These are phyloP conservation scores for Cephus sareptanus DNA, from an alignment of 2,888 invertebrate species.

Conservation along the genomic window DNA sequence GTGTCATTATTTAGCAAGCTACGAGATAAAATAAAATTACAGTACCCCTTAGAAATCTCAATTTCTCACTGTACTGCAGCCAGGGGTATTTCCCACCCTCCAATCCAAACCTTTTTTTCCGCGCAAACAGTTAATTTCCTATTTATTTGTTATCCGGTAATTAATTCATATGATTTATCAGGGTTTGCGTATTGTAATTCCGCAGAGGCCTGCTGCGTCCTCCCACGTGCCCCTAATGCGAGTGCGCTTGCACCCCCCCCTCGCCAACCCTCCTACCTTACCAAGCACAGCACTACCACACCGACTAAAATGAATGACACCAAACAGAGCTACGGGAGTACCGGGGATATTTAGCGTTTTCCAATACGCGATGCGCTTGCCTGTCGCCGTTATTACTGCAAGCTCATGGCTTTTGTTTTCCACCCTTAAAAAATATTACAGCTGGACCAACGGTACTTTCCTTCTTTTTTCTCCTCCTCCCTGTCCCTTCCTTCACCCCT, in stretches of 20 bases:
- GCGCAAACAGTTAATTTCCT: constrained; percentile 25
- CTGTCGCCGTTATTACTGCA: constrained; percentile 25
- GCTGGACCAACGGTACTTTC: not conserved
- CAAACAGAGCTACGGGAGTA: constrained; percentile 42
- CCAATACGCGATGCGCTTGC: constrained; percentile 44
- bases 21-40: not conserved
- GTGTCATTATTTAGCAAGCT: no score
- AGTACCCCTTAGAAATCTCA: not conserved
- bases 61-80: not conserved
- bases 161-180: constrained; percentile 31
- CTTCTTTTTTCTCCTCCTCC: not conserved
- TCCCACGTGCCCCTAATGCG: not conserved
- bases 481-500: not conserved
- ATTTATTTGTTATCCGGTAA: constrained; percentile 31
- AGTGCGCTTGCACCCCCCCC: not conserved
- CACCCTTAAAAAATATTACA: constrained; percentile 23
- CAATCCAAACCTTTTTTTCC: not conserved
- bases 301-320: constrained; percentile 56
- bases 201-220: constrained; percentile 5
- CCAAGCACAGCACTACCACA: constrained; percentile 15
- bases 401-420: constrained; percentile 22
- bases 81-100: no score
- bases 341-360: constrained; percentile 58
- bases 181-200: constrained; percentile 3
- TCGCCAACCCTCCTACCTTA: not conserved